A percentile compares a stretch with the other conserved stretches of the same genome.
Conservation (phyloP, 2,113 vertebrate species). For the Athene noctua region DNA sequence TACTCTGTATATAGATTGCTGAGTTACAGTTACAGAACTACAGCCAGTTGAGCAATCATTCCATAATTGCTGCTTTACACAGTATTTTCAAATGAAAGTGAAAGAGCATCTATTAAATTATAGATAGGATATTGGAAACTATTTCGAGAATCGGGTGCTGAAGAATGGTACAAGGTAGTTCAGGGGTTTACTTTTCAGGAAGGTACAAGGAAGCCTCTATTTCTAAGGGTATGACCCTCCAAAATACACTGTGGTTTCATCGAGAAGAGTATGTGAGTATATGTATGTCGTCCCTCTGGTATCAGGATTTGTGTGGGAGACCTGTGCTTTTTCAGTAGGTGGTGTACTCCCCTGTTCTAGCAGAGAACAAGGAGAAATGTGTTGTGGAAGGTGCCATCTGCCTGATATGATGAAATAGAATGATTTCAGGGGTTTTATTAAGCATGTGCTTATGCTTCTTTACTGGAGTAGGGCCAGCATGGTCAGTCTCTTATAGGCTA, state of each 20-base stretch:
- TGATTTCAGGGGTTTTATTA: not conserved
- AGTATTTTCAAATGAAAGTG: not conserved
- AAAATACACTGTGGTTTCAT: not conserved
- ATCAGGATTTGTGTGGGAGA: slow-evolving; percentile 41
- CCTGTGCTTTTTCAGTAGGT: slow-evolving; percentile 48
- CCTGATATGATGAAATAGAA: not conserved
- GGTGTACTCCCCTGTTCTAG: slow-evolving; percentile 39
- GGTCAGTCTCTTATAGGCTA: not conserved
- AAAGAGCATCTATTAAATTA: not conserved
- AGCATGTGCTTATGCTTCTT: not conserved
- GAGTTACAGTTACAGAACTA: not conserved
- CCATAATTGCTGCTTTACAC: not conserved
- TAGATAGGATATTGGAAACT: not conserved
- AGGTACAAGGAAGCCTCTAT: not conserved
- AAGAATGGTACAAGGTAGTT: not conserved
- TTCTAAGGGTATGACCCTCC: not conserved
- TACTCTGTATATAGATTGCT: not conserved
- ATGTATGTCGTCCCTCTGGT: not conserved
- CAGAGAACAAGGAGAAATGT: slow-evolving; percentile 30
- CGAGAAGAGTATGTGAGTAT: not conserved
- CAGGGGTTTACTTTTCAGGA: not conserved
- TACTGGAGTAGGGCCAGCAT: not conserved
- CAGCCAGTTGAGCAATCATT: not conserved
- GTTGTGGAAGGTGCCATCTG: slow-evolving; percentile 47
- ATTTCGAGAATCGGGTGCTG: not conserved